These are phyloP conservation scores for Acanthoscelides obtectus DNA, from an alignment of 2,888 invertebrate species.

Conservation along the genomic window DNA sequence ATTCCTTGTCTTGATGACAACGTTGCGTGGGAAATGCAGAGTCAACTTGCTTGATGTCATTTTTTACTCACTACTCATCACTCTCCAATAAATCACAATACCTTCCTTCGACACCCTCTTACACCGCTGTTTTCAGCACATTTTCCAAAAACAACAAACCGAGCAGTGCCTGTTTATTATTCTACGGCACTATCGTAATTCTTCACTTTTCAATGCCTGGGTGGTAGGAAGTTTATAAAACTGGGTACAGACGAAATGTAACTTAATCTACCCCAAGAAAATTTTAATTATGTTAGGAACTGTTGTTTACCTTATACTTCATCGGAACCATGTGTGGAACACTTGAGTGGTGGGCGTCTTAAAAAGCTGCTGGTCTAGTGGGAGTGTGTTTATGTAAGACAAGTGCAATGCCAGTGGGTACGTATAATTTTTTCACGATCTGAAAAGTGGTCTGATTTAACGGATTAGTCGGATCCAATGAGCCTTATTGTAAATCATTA, in stretches of 20 bases:
- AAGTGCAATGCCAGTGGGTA: not conserved
- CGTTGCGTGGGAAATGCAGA: too few relatives aligned
- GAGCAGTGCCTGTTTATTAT: not conserved
- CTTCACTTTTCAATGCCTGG: not conserved
- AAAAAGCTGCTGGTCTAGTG: not conserved
- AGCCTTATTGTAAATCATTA: too few relatives aligned
- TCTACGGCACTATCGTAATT: not conserved
- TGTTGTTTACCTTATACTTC: not conserved
- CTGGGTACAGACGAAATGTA: not conserved
- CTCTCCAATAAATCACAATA: not conserved
- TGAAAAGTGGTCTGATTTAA: too few relatives aligned
- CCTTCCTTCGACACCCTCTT: not conserved
- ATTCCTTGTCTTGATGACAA: too few relatives aligned
- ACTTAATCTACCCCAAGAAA: not conserved
- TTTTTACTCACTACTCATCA: not conserved
- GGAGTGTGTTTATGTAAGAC: not conserved
- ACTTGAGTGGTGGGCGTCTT: slow-evolving; percentile 32
- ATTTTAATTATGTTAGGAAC: not conserved
- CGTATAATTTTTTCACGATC: too few relatives aligned
- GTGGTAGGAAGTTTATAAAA: not conserved
- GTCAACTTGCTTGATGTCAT: too few relatives aligned
- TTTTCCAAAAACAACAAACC: not conserved
- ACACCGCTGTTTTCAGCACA: not conserved
- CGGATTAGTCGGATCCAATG: too few relatives aligned
- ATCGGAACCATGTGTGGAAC: slow-evolving; percentile 37